phyloP scores from a whole-genome alignment of 2,113 vertebrate genomes.

The Lutjanus erythropterus region DNA sequence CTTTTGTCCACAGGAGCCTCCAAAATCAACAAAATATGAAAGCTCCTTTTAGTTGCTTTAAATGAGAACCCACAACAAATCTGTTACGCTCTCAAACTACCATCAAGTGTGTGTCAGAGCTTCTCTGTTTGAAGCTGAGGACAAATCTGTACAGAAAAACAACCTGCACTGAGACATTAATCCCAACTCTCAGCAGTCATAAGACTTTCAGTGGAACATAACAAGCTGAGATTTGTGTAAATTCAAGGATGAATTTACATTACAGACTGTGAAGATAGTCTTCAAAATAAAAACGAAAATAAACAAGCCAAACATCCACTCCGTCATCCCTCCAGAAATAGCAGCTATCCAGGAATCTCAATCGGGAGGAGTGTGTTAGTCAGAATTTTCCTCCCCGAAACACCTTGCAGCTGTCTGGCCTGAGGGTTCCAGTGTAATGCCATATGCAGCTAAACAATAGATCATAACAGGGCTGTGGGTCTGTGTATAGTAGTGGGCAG shows the following conservation, averaged over 20 bases:
- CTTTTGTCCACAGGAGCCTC: no score
- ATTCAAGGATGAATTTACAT: neutral
- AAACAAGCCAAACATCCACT: slow-evolving; percentile 10
- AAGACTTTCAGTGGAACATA: neutral
- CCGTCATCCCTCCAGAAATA: slow-evolving; percentile 15
- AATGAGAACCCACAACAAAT: neutral
- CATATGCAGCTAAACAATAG: slow-evolving; percentile 74
- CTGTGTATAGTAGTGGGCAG: slow-evolving; percentile 74
- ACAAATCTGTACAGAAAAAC: neutral
- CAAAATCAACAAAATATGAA: no score
- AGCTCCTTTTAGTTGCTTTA: no score
- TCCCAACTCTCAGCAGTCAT: neutral
- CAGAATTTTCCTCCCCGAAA: slow-evolving; percentile 41
- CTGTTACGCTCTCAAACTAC: neutral
- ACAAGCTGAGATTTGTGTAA: neutral
- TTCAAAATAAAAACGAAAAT: neutral
- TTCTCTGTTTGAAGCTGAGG: slow-evolving; percentile 4
- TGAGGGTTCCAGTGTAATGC: slow-evolving; percentile 47
- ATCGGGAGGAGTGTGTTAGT: slow-evolving; percentile 32
- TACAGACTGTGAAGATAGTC: neutral
- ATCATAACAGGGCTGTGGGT: slow-evolving; percentile 73
- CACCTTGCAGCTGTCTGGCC: slow-evolving; percentile 53
- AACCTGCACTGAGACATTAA: slow-evolving; percentile 7
- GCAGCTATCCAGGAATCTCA: neutral
- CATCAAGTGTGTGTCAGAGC: neutral